These are phyloP conservation scores for Brachionichthys hirsutus DNA, from an alignment of 2,113 vertebrate genomes.

Conservation along the genomic window DNA sequence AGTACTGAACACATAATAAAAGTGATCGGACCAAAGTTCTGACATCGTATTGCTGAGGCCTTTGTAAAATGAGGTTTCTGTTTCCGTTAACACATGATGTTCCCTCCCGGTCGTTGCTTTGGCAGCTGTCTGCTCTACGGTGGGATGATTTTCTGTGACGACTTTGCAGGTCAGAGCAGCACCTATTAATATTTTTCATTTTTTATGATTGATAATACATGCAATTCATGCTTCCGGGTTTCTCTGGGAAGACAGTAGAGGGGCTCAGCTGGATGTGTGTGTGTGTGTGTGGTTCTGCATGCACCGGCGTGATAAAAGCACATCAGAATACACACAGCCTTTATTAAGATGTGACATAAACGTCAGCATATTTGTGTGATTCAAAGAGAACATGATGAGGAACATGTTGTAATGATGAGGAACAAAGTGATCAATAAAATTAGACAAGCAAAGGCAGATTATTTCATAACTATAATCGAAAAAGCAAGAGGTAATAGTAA, in stretches of 20 bases:
- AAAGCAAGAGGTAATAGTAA: too few species aligned
- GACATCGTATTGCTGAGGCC: conserved; percentile 44
- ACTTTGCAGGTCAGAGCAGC: conserved; percentile 71
- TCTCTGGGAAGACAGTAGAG: conserved; percentile 27
- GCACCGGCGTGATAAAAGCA: conserved; percentile 35
- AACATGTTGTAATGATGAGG: too few species aligned
- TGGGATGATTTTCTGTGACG: conserved; percentile 69
- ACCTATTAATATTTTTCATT: conserved; percentile 77
- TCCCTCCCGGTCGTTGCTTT: conserved; percentile 63
- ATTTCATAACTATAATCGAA: too few species aligned
- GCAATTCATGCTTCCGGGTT: conserved; percentile 38
- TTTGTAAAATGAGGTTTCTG: conserved; percentile 47
- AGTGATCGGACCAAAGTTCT: conserved; percentile 11
- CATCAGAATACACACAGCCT: conserved; percentile 13
- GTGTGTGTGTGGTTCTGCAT: conserved; percentile 22
- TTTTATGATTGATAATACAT: conserved; percentile 75
- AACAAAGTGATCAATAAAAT: too few species aligned
- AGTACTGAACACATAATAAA: conserved; percentile 52
- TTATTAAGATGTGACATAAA: conserved; percentile 39
- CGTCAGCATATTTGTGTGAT: conserved; percentile 24
- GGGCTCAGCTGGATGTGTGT: background rate
- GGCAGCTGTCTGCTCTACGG: conserved; percentile 71
- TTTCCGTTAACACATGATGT: too few species aligned
- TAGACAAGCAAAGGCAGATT: too few species aligned
- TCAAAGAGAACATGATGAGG: conserved; percentile 58